Base-by-base conservation (phyloP, 2,888 invertebrate species). In the Scotopteryx bipunctaria region DNA sequence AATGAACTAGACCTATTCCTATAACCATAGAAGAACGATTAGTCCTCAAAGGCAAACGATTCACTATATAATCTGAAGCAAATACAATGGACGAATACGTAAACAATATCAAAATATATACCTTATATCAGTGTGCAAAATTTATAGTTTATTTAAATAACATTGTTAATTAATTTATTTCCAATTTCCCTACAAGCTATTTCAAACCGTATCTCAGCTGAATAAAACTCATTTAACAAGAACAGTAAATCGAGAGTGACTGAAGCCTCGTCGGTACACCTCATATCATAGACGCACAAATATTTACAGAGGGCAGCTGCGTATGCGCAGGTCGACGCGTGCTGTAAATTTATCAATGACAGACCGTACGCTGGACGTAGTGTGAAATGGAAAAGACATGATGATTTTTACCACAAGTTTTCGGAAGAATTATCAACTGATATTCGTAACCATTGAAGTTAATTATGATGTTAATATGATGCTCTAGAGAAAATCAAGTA, bases 301-400 rank as follows among this genome's bases (percentile, higher is more conserved):
- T 86, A 83, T 87, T 85, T 85, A 81, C 83, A 68, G 73, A 72
- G 68, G 69, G 69, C 79, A 74, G 78, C 78, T 80, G 78, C 71
- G 66, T 63, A 40, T 50, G 62, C 71, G 60, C 72, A 69, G 64
- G 63, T 64, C 60, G 63, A 55, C 59, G 55, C 59, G 61, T 57
- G 66, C 59, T 51, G 67, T 69, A 64, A 76, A 78, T 81, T 76
- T 71, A 77, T 83, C 80, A 80, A 76, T 77, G 82, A 79, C 78
- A 79, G 67, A 57, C 63, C 52, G 60, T 69, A 61, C 63, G 61
- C 50, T 33, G 40, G 33, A 56, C 43, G 38, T 45, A 45, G 40
- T 33, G 13, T 31, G 17, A 35, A 38, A 46, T 56, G 51, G 41
- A 55, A 29, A 36, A 40, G 31, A 31, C 35, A 9, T 41, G 33